Evolutionary conservation across 2,113 vertebrate species (phyloP), one percentile per base, ranked within the genome.

Genomic region (Gadus chalcogrammus): DNA sequence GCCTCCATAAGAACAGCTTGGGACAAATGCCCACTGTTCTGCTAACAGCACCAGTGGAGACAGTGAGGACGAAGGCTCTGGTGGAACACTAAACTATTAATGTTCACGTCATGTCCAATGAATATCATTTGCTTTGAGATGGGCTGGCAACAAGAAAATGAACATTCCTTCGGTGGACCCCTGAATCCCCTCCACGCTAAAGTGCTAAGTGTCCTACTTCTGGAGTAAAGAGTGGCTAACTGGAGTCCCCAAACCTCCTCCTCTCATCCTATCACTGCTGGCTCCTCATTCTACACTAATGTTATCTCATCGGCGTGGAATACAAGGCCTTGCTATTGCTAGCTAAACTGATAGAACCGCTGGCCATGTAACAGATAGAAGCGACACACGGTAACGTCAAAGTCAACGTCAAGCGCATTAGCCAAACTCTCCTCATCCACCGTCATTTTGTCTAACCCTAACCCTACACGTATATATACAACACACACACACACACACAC

Each of bases 41-140:
- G 76, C 80, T 83, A 81, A 86, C 77, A 60, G 64, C 72, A 17
- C 60, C 65, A 13, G 64, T 13, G 53, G 55, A 84, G 79, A 86
- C 79, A 87, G 79, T 72, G 22, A 66, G 84, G 72, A 78, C 79
- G 81, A 83, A 85, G 81, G 65, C 86, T 78, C 76, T 64, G 79
- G 76, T 84, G 68, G 72, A 86, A 86, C 82, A 82, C 73, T 81
- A 81, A 88, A 84, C 85, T 86, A 88, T 90, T 85, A 78, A 84
- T 90, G 85, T 89, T 86, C 71, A 70, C 64, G 84, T 85, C 88
- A 87, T 87, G 85, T 85, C 84, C 71, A 64, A 87, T 77, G 79
- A 81, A 87, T 85, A 79, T 75, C 67, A 85, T 84, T 88, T 85
- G 80, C 79, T 65, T n/a, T 65, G 73, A 79, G 83, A 87, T 78